Conservation (phyloP, 2,797 vertebrate species). For the Chromis chromis region DNA sequence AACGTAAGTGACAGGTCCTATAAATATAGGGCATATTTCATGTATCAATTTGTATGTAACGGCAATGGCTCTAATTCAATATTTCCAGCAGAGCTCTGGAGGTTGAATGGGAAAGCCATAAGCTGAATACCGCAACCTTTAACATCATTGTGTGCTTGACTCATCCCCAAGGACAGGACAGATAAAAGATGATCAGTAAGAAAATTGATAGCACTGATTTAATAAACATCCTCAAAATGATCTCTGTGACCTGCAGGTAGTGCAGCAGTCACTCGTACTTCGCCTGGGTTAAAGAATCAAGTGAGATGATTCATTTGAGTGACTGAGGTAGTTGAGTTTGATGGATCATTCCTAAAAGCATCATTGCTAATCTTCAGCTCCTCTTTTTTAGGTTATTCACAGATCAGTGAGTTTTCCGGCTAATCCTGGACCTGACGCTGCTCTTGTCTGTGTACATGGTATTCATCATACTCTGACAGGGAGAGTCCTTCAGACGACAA, state of each 20-base stretch:
- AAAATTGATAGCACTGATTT: constrained; percentile 88
- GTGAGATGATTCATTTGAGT: constrained; percentile 99
- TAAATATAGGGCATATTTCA: constrained; percentile 66
- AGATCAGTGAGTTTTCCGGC: constrained; percentile 99
- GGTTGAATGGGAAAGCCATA: constrained; percentile 77
- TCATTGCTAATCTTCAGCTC: constrained; percentile 99
- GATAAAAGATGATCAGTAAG: constrained; percentile 87
- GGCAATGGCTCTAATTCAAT: constrained; percentile 73
- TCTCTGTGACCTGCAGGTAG: constrained; percentile 84
- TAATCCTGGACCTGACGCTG: constrained; percentile 99
- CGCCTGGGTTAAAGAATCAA: constrained; percentile 92
- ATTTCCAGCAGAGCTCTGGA: constrained; percentile 67
- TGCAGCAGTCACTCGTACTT: constrained; percentile 88
- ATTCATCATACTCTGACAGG: constrained; percentile 99
- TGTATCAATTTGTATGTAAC: constrained; percentile 67
- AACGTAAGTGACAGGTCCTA: constrained; percentile 61
- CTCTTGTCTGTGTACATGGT: constrained; percentile 99
- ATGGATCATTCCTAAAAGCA: constrained; percentile 99
- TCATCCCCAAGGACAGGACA: constrained; percentile 84
- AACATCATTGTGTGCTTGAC: constrained; percentile 84
- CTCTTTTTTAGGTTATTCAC: constrained; percentile 99
- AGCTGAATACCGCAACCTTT: constrained; percentile 84
- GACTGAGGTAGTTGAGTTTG: constrained; percentile 99
- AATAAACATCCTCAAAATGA: constrained; percentile 86
- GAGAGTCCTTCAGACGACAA: constrained; percentile 99